Base-by-base conservation (phyloP, 1,140 invertebrate genomes). In the Brachionus rotundiformis region DNA sequence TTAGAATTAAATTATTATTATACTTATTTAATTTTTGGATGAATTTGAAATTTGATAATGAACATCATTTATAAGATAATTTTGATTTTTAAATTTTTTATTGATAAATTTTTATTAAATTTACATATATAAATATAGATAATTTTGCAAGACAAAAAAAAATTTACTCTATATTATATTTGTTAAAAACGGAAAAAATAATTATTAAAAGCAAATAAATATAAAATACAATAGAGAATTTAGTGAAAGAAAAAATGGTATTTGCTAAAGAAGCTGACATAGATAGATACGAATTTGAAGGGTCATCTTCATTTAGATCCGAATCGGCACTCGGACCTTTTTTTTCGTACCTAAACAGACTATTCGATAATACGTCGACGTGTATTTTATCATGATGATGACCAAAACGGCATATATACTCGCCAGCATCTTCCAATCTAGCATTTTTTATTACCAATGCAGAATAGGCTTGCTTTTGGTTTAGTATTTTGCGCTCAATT, bases 171-270 rank as follows among this genome's bases (percentile, higher is more conserved):
- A 68, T 68, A 11, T 31, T 73, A 29, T 73, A 73, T 73, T 73
- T 73, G 36, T 73, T 73, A 73, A 73, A 73, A 13, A 73, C 25
- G 33, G 68, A 73, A 73, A 73, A 73, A 44, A 73, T 73, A 41
- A 73, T 73, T 23, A 73, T 73, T 31, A 73, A 44, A 31, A 73
- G 29, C 41, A 73, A 73, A 73, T 73, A 73, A 73, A 73, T 73
- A 27, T 73, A 73, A 25, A 73, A 73, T 44, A 73, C 68, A 44
- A 73, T 41, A 41, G 68, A 73, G 25, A 73, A 73, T 73, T 73
- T 73, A 25, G 68, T 73, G 27, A 73, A 73, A 19, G 68, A 73
- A 44, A 47, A 73, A 5, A 73, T 73, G 0, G 68, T 73, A 25
- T 73, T 73, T 19, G 68, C 68, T 3, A 73, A n/a, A 41, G 68